Evolutionary conservation across 2,113 vertebrate genomes (phyloP), one percentile per base, ranked within the genome.

Genomic region (Litocranius walleri): DNA sequence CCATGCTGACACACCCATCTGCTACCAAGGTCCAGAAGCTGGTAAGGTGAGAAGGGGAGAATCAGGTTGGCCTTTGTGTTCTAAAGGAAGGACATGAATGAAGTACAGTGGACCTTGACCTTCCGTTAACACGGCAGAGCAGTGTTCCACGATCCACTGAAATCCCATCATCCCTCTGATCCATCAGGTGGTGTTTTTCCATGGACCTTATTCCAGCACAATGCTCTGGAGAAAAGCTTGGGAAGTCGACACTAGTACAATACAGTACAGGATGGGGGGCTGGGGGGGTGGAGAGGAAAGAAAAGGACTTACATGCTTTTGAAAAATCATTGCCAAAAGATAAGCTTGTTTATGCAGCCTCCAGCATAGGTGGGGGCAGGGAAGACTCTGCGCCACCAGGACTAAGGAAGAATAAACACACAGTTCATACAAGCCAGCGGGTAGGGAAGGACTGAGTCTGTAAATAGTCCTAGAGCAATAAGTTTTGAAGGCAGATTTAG

Each of bases 311-410:
- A 3, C 0, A n/a, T 30, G 45, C 77, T 95, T 97, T 78, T 29
- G 43, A 93, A 91, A 91, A 80, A 77, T 43, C 15, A 33, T 71
- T 96, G 95, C 90, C 88, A 81, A 88, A 50, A 97, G 94, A 96
- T 96, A 97, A 97, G 85, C 17, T 52, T 95, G 77, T 96, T 97
- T 96, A 52, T 92, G 59, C 57, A 59, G 84, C 59, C 45, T 86
- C 82, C 88, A 88, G 71, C 67, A 87, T 54, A 4, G 43, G n/a
- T 33, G 36, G 7, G 61, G 61, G 45, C 40, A 45, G 61, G 15
- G 14, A 84, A 61, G n/a, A 77, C 33, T 92, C 45, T 61, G 74
- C 40, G 64, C 89, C 92, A 78, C 40, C 30, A 77, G 71, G 64
- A 86, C 15, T 71, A 71, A 71, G n/a, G 67, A 83, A 54, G 78